Evolutionary conservation across 1,140 invertebrate species (phyloP).

Genomic region (Cyphomyrmex costatus): DNA sequence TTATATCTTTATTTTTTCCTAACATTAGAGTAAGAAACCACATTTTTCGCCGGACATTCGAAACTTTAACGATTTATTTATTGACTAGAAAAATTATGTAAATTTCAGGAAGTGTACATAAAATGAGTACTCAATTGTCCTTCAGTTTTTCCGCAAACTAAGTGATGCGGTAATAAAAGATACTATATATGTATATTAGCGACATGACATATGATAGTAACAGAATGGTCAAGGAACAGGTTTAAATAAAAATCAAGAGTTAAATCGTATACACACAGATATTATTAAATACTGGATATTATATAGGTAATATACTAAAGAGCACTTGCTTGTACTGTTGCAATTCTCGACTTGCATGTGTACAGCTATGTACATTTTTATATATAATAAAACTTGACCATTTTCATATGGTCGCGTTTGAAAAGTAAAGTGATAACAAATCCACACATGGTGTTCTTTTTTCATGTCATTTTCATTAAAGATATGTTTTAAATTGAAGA

Average conservation of each 20-base stretch:
- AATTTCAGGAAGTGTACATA: constrained; percentile 71
- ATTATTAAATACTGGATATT: constrained; percentile 78
- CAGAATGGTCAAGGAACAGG: constrained; percentile 74
- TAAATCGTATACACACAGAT: constrained; percentile 76
- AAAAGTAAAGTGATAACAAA: constrained; percentile 77
- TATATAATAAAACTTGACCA: constrained; percentile 79
- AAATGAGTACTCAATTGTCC: constrained; percentile 58
- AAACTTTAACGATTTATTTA: constrained; percentile 74
- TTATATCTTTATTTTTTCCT: constrained; percentile 38
- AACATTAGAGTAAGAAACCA: constrained; percentile 57
- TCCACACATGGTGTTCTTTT: constrained; percentile 59
- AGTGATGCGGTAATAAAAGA: constrained; percentile 67
- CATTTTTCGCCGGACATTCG: constrained; percentile 58
- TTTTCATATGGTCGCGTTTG: constrained; percentile 66
- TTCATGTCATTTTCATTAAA: constrained; percentile 44
- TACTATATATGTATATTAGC: constrained; percentile 73
- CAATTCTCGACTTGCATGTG: constrained; percentile 83
- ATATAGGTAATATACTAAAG: constrained; percentile 80
- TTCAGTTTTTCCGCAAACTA: constrained; percentile 76
- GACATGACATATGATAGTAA: constrained; percentile 76
- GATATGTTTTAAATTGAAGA: background rate
- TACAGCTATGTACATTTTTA: constrained; percentile 84
- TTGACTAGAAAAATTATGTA: constrained; percentile 69
- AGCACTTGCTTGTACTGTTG: constrained; percentile 84
- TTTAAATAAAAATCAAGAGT: constrained; percentile 76